Evolutionary conservation across 2,797 vertebrate species (phyloP), one percentile per base, ranked within the genome.

Genomic region (Sitta carolinensis): DNA sequence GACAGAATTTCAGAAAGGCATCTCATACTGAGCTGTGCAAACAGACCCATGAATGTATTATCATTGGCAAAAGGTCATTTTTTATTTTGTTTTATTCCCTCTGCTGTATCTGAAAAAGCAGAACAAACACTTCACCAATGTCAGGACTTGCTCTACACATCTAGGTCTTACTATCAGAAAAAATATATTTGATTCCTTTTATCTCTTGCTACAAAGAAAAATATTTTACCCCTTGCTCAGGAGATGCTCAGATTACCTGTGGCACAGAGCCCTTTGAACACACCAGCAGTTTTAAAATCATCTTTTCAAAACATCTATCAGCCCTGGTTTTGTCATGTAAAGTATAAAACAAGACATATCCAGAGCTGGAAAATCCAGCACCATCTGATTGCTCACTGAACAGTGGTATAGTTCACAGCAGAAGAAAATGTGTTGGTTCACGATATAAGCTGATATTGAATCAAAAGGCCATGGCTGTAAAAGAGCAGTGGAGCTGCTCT

Each of bases 51-150:
- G 87, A 94, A 94, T 87, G 43, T 62, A 91, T 91, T 94, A 91
- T 88, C 87, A 73, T 85, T 89, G 78, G 29, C 58, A 87, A 84
- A 95, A 95, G 68, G 82, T 85, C 82, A 69, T 14, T 90, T 87
- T 89, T 89, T 57, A 22, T 55, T 81, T 78, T 10, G 3, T 89
- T 80, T 68, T 78, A 75, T 84, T 87, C 52, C 42, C 72, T 38
- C 5, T 10, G 16, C 50, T 67, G 5, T 70, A 68, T 64, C 61
- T 51, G 36, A 89, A 74, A 82, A 20, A 91, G 34, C 9, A 76
- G 45, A 89, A 82, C 51, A 68, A 77, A 10, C 64, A 75, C 20
- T 80, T 75, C 5, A 62, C 54, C 66, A 13, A 34, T 21, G 13
- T 54, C 51, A 84, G n/a, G 23, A 89, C 23, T 52, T 70, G 13